phyloP scores from a whole-genome alignment of 2,113 vertebrate species.

The Cromileptes altivelis region DNA sequence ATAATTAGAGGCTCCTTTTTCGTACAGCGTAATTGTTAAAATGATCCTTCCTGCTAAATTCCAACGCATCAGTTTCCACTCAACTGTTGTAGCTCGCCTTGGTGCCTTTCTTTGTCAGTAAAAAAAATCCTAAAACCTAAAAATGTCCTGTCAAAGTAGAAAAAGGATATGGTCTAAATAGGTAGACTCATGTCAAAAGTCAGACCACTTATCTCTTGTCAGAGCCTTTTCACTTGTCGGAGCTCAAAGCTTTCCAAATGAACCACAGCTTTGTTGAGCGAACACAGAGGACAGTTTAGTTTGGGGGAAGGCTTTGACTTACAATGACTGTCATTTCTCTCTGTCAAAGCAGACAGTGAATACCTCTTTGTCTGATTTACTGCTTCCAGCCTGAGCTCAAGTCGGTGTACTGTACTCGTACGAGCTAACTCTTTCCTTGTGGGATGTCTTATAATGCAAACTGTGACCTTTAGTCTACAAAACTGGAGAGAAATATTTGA shows the following conservation, averaged over 20 bases:
- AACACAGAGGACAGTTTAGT: slow-evolving; percentile 53
- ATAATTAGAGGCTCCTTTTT: slow-evolving; percentile 3
- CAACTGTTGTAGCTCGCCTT: neutral
- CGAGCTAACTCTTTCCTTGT: neutral
- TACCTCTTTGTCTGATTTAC: slow-evolving; percentile 45
- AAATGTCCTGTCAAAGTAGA: slow-evolving; percentile 20
- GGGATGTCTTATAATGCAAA: neutral
- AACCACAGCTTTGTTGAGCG: slow-evolving; percentile 70
- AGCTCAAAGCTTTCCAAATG: slow-evolving; percentile 63
- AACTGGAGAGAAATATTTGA: neutral
- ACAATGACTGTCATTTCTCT: slow-evolving; percentile 60
- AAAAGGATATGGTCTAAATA: slow-evolving; percentile 29
- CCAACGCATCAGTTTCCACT: neutral
- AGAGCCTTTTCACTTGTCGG: slow-evolving; percentile 46
- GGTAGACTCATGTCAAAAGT: slow-evolving; percentile 45
- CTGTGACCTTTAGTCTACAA: neutral
- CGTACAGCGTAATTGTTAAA: neutral
- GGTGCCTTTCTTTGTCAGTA: neutral
- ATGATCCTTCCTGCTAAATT: neutral
- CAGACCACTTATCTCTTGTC: slow-evolving; percentile 65
- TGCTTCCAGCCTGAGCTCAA: slow-evolving; percentile 7
- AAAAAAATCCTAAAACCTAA: neutral
- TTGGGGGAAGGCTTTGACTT: slow-evolving; percentile 53
- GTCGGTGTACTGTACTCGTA: neutral
- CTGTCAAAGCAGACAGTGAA: slow-evolving; percentile 57